Evolutionary conservation across 2,113 vertebrate species (phyloP), one percentile per base, ranked within the genome.

Genomic region (Glaucomys volans): DNA sequence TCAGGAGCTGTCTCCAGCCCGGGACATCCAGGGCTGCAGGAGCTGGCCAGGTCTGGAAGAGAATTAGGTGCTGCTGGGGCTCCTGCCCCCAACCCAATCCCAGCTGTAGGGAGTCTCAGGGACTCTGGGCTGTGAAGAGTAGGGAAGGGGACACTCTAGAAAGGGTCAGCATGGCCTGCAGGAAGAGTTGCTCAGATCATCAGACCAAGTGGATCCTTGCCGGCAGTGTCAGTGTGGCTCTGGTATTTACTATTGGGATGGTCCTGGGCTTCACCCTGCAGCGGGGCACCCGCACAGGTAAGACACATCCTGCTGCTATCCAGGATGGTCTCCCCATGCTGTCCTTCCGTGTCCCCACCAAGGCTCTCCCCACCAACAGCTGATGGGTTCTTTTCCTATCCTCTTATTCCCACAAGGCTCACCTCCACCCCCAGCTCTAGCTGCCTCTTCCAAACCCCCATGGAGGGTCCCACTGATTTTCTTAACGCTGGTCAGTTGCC

Each of bases 211-310:
- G 90, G 92, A 20, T 32, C 8, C 8, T 87, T 1, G 35, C 16
- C 0, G 35, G 85, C 20, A 8, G 90, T 0, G 1, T 12, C 42
- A 2, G 4, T 2, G 54, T 72, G 32, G 35, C 57, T 18, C 40
- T 93, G 66, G 62, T 87, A 7, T 0, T 94, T 0, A 0, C 3
- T 32, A 3, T 84, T 0, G 28, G 30, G 0, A 2, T 91, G 17
- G 3, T 82, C 50, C 35, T 95, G 74, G 20, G 1, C 64, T 42
- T 97, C 62, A 69, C 14, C 0, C 44, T 94, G 47, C 32, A 8
- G 37, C 26, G 7, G 1, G 8, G 0, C 12, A 22, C 5, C 44
- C 81, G 4, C 32, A 37, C 97, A 84, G 97, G 97, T 97, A 97
- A 26, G 97, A 52, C 37, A 17, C 16, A 1, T 50, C 26, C 20